Percentiles rank a stretch among this genome's conserved stretches.
phyloP scores from a whole-genome alignment of 2,888 invertebrate genomes.

The Periphyllus acericola region DNA sequence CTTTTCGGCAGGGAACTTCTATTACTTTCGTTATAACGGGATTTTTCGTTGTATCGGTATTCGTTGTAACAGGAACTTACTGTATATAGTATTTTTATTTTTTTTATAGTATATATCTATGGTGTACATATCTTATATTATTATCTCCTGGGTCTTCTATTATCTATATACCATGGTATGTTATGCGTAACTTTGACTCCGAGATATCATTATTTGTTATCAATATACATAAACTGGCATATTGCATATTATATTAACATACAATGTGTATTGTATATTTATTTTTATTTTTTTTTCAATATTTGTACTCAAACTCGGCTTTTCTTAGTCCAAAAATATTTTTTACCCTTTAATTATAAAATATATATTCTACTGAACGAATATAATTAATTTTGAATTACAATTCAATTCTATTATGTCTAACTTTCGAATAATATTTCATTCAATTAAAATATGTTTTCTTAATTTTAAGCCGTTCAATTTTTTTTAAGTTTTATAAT shows the following conservation, averaged over 20 bases:
- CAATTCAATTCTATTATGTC: not conserved
- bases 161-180: not conserved
- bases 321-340: not conserved
- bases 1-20: too few relatives aligned
- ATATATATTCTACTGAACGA: not conserved
- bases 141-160: too few relatives aligned
- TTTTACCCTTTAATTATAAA: not conserved
- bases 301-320: not conserved
- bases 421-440: conserved; percentile 9
- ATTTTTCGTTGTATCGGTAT: too few relatives aligned
- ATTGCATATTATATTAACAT: not conserved
- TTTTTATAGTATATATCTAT: too few relatives aligned
- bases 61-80: too few relatives aligned
- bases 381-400: not conserved
- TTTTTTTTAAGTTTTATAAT: not conserved
- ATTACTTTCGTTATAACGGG: too few relatives aligned
- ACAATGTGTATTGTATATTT: not conserved
- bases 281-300: not conserved
- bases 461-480: not conserved
- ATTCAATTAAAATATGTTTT: not conserved
- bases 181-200: not conserved
- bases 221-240: not conserved
- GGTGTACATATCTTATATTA: too few relatives aligned
- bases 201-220: not conserved
- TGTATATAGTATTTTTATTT: too few relatives aligned